Percentiles rank a stretch among this genome's conserved stretches.
phyloP scores from a whole-genome alignment of 37 sponge, comb jelly and placozoan species.

The Lycopodina hypogea region DNA sequence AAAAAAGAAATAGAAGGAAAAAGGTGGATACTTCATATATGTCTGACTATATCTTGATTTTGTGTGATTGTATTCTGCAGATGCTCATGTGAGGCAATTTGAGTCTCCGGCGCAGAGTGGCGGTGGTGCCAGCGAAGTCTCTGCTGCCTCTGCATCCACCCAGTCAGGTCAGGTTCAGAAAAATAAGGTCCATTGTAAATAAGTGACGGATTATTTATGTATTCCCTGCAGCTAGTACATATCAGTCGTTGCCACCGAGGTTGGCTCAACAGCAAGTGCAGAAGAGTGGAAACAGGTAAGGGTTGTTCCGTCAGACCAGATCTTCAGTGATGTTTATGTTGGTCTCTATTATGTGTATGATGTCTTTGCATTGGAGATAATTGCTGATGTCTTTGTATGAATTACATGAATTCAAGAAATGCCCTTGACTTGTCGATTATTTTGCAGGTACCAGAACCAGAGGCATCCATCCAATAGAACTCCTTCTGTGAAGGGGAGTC shows the following conservation, averaged over 20 bases:
- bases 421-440: neutral
- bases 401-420: neutral
- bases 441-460: slow-evolving; percentile 72
- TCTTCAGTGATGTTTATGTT: too few species aligned
- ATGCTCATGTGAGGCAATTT: slow-evolving; percentile 12
- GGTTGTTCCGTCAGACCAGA: too few species aligned
- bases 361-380: too few species aligned
- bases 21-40: too few species aligned
- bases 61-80: neutral
- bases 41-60: too few species aligned
- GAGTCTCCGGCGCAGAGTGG: slow-evolving; percentile 40
- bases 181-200: too few species aligned
- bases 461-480: slow-evolving; percentile 70
- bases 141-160: neutral
- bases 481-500: neutral
- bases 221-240: neutral
- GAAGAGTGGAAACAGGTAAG: slow-evolving; percentile 34
- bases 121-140: slow-evolving; percentile 11
- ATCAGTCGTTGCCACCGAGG: slow-evolving; percentile 30
- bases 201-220: too few species aligned
- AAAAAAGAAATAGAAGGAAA: too few species aligned
- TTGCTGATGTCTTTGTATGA: too few species aligned
- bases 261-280: slow-evolving; percentile 39
- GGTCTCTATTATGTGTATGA: too few species aligned
- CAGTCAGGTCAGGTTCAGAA: slow-evolving; percentile 3